These are phyloP conservation scores for Ctenopoma multispine DNA, from an alignment of 2,797 vertebrate genomes.

Conservation along the genomic window DNA sequence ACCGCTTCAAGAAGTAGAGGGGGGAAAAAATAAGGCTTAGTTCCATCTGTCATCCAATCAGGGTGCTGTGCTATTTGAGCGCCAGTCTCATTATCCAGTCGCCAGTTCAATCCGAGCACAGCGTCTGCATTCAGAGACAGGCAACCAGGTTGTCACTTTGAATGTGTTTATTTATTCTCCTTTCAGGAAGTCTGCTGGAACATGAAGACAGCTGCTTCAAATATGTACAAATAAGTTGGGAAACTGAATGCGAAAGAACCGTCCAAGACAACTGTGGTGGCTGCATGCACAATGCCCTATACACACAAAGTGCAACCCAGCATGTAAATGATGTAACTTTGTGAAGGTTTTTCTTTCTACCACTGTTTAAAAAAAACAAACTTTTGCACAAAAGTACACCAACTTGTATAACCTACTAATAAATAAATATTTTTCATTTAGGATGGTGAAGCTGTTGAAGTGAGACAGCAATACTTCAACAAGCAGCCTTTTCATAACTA, in stretches of 20 bases:
- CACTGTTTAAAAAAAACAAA: not conserved
- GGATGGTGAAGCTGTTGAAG: not conserved
- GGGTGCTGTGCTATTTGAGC: slow-evolving; percentile 51
- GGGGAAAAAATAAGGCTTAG: slow-evolving; percentile 34
- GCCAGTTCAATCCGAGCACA: slow-evolving; percentile 73
- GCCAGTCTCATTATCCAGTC: slow-evolving; percentile 72
- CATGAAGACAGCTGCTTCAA: slow-evolving; percentile 71
- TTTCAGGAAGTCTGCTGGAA: slow-evolving; percentile 62
- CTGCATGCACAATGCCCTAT: slow-evolving; percentile 18
- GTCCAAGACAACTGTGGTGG: slow-evolving; percentile 24
- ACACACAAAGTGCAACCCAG: slow-evolving; percentile 4
- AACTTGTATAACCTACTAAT: no score
- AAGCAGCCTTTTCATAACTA: no score
- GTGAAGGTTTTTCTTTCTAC: slow-evolving; percentile 10
- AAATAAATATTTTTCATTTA: not conserved
- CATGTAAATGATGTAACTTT: slow-evolving; percentile 2
- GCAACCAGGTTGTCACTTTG: slow-evolving; percentile 78
- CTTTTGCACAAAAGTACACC: not conserved
- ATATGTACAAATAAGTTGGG: slow-evolving; percentile 59
- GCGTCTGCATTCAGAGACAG: slow-evolving; percentile 51
- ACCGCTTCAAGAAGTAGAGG: slow-evolving; percentile 24
- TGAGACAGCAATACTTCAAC: no score
- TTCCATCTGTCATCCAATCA: slow-evolving; percentile 78
- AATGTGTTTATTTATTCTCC: slow-evolving; percentile 83
- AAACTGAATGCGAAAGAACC: slow-evolving; percentile 44